Conservation (phyloP, 2,888 invertebrate species). For the Parnassius mnemosyne region DNA sequence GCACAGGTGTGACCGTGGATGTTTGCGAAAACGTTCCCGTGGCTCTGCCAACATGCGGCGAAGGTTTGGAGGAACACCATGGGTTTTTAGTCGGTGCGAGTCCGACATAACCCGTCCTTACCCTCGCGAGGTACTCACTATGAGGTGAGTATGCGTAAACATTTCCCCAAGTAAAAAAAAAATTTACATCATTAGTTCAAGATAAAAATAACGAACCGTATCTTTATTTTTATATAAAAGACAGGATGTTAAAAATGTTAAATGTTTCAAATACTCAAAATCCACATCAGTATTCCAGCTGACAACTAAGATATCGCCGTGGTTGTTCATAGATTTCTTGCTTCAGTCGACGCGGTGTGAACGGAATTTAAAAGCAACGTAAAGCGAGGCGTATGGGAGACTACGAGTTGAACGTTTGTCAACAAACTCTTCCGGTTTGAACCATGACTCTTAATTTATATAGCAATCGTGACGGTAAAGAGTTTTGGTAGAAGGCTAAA, state of each 20-base stretch:
- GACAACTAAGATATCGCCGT: constrained; percentile 9
- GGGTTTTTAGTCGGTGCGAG: too few relatives aligned
- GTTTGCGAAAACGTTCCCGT: too few relatives aligned
- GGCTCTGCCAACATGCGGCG: too few relatives aligned
- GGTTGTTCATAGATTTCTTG: constrained; percentile 21
- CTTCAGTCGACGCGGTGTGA: constrained; percentile 14
- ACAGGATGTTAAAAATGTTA: constrained; percentile 2
- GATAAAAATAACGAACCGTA: too few relatives aligned
- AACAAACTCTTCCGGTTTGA: constrained; percentile 26
- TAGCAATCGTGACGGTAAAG: constrained; percentile 15
- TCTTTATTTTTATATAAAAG: background rate
- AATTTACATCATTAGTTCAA: too few relatives aligned
- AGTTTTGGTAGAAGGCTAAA: background rate
- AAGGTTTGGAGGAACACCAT: too few relatives aligned
- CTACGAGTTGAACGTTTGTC: constrained; percentile 19
- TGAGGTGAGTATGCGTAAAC: too few relatives aligned
- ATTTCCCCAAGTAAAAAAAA: too few relatives aligned
- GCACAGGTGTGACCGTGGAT: too few relatives aligned
- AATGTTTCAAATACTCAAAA: constrained; percentile 11
- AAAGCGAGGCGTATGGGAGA: constrained; percentile 23
- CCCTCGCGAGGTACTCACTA: too few relatives aligned
- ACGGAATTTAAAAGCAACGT: constrained; percentile 18
- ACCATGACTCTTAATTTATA: constrained; percentile 25
- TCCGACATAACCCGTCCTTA: too few relatives aligned
- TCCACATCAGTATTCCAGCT: constrained; percentile 12